These are phyloP conservation scores for Gerris lacustris DNA, from an alignment of 2,888 invertebrate genomes.

Conservation along the genomic window DNA sequence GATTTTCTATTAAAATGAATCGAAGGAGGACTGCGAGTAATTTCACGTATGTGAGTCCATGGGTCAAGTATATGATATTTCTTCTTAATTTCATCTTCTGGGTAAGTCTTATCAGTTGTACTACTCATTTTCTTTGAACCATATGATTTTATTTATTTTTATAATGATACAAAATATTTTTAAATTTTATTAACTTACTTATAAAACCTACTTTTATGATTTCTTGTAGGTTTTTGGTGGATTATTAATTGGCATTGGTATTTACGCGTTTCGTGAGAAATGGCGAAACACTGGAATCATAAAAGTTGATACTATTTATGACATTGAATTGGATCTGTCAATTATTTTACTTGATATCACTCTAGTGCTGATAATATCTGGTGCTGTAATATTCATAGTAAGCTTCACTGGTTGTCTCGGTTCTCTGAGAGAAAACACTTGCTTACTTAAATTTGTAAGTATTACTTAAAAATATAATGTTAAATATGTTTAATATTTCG, in stretches of 20 bases:
- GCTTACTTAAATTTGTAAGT: slow-evolving; percentile 79
- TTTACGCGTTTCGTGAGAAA: slow-evolving; percentile 87
- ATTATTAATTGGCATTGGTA: slow-evolving; percentile 69
- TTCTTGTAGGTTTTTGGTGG: slow-evolving; percentile 68
- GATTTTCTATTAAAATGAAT: slow-evolving; percentile 25
- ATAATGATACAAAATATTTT: too few species aligned
- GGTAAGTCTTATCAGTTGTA: slow-evolving; percentile 47
- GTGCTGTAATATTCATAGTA: slow-evolving; percentile 80
- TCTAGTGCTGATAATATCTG: slow-evolving; percentile 76
- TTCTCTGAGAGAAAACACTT: slow-evolving; percentile 80
- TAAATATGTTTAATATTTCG: neutral
- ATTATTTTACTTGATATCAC: slow-evolving; percentile 69
- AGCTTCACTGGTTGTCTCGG: slow-evolving; percentile 90
- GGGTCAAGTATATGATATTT: slow-evolving; percentile 82
- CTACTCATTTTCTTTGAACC: too few species aligned
- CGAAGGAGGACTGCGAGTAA: slow-evolving; percentile 34
- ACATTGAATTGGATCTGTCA: slow-evolving; percentile 42
- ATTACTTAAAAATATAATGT: slow-evolving; percentile 10
- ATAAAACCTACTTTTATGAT: too few species aligned
- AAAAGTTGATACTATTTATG: slow-evolving; percentile 74
- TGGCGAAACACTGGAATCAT: slow-evolving; percentile 63
- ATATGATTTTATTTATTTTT: too few species aligned
- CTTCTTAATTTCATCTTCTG: slow-evolving; percentile 79
- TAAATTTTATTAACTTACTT: too few species aligned
- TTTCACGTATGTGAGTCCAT: slow-evolving; percentile 71